phyloP scores from a whole-genome alignment of 53 echinoderm and acorn worm genomes.

The Pentamera pediparva region DNA sequence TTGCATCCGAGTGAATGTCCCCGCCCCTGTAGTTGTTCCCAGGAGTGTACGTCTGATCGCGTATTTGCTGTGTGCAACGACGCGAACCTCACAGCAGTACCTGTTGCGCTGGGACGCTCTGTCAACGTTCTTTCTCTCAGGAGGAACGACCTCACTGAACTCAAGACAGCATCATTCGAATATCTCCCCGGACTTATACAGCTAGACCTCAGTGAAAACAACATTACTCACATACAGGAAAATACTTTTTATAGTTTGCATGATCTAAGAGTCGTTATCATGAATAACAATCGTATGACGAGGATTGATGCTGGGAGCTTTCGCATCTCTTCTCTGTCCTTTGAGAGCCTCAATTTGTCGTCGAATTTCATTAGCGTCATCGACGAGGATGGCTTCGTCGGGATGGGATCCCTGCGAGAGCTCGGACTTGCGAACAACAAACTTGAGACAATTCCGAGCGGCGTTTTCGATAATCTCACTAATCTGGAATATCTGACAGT shows the following conservation, averaged over 20 bases:
- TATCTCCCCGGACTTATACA: neutral
- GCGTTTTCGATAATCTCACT: constrained; percentile 1
- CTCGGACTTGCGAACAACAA: neutral
- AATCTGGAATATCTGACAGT: neutral
- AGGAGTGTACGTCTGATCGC: neutral
- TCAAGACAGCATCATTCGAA: neutral
- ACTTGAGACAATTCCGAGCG: neutral
- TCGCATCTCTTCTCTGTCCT: neutral
- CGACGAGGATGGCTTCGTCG: neutral
- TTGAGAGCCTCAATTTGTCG: neutral
- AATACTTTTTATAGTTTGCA: neutral
- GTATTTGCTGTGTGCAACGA: neutral
- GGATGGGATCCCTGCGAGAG: neutral
- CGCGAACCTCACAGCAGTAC: constrained; percentile 5
- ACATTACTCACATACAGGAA: constrained; percentile 1
- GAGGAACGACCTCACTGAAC: neutral
- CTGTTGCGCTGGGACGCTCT: neutral
- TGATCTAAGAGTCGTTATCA: neutral
- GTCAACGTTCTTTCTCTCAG: neutral
- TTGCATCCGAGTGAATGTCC: neutral
- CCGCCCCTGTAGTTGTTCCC: neutral
- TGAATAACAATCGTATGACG: neutral
- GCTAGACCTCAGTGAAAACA: neutral
- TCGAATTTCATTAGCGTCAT: neutral
- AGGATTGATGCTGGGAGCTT: neutral